These are phyloP conservation scores for Sminthurides aquaticus DNA, from an alignment of 2,888 invertebrate species.

Conservation along the genomic window DNA sequence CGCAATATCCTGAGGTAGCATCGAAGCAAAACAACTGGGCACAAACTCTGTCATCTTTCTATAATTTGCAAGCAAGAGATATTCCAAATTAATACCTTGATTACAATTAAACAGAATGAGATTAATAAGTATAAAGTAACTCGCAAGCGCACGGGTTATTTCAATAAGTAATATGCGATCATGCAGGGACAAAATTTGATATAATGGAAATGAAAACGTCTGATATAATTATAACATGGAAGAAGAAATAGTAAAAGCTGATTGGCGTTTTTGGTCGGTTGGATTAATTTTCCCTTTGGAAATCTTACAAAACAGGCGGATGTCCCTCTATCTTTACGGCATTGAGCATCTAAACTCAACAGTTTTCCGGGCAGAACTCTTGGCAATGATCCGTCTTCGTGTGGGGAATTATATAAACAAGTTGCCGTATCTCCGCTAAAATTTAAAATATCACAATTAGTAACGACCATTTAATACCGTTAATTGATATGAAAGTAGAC, in stretches of 20 bases:
- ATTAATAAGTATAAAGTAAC: neutral
- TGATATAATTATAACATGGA: too few species aligned
- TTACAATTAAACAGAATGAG: neutral
- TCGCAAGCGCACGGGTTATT: too few species aligned
- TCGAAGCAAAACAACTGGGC: constrained; percentile 93
- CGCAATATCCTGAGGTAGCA: constrained; percentile 88
- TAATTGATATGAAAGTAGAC: too few species aligned
- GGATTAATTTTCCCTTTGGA: neutral
- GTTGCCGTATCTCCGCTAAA: constrained; percentile 86
- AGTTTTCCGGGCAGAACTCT: constrained; percentile 81
- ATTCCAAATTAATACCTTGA: neutral
- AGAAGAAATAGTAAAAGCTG: too few species aligned
- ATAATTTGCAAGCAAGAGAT: constrained; percentile 45
- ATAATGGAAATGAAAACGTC: too few species aligned
- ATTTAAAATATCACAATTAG: constrained; percentile 10
- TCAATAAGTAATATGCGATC: too few species aligned
- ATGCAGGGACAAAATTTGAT: too few species aligned
- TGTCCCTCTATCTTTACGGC: constrained; percentile 84
- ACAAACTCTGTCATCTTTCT: constrained; percentile 93
- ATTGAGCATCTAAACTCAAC: constrained; percentile 83
- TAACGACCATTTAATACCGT: too few species aligned
- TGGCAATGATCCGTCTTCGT: constrained; percentile 83
- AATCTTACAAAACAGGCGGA: constrained; percentile 66
- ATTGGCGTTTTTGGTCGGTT: neutral
- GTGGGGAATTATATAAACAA: constrained; percentile 84